Percentiles rank a stretch among this genome's conserved stretches.
These are phyloP conservation scores for Drosophila prostipennis DNA, from an alignment of 2,888 invertebrate genomes.

Conservation along the genomic window DNA sequence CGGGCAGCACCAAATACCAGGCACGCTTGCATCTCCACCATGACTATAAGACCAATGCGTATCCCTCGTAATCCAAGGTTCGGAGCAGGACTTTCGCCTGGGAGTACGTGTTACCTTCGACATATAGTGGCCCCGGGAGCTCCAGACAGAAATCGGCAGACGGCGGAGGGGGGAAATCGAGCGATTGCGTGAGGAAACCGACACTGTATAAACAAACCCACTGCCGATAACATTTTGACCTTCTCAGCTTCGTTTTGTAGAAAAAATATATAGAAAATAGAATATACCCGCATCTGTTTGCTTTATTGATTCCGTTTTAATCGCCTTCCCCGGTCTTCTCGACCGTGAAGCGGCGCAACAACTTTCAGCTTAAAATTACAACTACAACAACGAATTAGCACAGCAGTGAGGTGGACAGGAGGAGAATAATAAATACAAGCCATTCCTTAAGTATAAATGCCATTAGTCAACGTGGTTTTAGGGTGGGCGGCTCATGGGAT, in stretches of 20 bases:
- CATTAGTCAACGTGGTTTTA: constrained; percentile 29
- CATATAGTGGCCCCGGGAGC: constrained; percentile 30
- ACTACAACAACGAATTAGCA: constrained; percentile 59
- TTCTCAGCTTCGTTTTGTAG: constrained; percentile 15
- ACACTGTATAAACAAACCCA: constrained; percentile 5
- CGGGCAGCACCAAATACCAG: constrained; percentile 83
- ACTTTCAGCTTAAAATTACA: constrained; percentile 63
- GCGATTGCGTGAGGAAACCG: constrained; percentile 26
- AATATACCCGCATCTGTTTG: constrained; percentile 46
- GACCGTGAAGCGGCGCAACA: constrained; percentile 48
- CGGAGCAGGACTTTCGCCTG: constrained; percentile 76
- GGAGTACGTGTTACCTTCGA: constrained; percentile 74
- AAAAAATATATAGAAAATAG: constrained; percentile 15
- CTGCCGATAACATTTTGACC: constrained; percentile 44
- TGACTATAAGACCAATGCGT: constrained; percentile 77
- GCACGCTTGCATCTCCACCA: constrained; percentile 82
- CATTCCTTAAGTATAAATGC: constrained; percentile 46
- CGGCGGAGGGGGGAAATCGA: constrained; percentile 18
- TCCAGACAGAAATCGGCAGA: constrained; percentile 12
- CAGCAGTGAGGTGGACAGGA: constrained; percentile 21
- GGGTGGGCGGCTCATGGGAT: constrained; percentile 5
- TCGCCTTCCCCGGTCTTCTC: constrained; percentile 5
- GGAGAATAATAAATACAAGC: constrained; percentile 37
- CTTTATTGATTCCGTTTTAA: constrained; percentile 50
- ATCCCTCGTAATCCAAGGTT: constrained; percentile 67